Percentiles rank a stretch among this genome's conserved stretches.
Evolutionary conservation across 2,888 invertebrate species (phyloP).

Genomic region (Geophilus truncorum): DNA sequence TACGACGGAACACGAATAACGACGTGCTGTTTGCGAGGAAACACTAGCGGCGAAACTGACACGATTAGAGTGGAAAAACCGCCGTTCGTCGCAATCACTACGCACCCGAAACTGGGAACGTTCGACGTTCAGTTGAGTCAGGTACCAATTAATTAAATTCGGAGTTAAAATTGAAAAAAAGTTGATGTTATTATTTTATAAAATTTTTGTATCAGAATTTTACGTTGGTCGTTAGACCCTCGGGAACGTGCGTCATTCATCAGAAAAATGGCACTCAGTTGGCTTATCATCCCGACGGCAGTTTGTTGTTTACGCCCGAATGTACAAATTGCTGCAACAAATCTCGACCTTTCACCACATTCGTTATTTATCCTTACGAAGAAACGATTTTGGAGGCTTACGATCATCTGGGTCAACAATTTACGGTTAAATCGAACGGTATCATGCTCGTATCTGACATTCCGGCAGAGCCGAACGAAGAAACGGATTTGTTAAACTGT

Average conservation of each 20-base stretch:
- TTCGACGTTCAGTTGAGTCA: not conserved
- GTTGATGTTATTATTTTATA: not conserved
- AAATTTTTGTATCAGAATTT: not conserved
- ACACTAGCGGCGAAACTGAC: not conserved
- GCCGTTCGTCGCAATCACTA: not conserved
- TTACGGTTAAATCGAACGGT: not conserved
- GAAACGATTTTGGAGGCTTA: not conserved
- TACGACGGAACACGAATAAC: conserved; percentile 22
- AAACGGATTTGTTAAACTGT: not conserved
- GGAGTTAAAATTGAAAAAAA: not conserved
- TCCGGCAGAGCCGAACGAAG: not conserved
- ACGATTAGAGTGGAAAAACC: not conserved
- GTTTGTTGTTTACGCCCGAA: not conserved
- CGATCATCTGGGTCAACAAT: not conserved
- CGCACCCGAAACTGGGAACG: not conserved
- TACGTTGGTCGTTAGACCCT: not conserved
- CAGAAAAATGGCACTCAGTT: conserved; percentile 2
- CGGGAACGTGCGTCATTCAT: not conserved
- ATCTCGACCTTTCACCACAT: not conserved
- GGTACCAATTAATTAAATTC: not conserved
- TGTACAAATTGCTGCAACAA: not conserved
- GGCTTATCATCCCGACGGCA: not conserved
- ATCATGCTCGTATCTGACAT: not conserved
- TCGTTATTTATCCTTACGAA: not conserved
- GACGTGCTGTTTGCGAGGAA: not conserved